Percentiles rank a stretch among this genome's conserved stretches.
These are phyloP conservation scores for Diachrysia chrysitis DNA, from an alignment of 2,888 invertebrate genomes.

Conservation along the genomic window DNA sequence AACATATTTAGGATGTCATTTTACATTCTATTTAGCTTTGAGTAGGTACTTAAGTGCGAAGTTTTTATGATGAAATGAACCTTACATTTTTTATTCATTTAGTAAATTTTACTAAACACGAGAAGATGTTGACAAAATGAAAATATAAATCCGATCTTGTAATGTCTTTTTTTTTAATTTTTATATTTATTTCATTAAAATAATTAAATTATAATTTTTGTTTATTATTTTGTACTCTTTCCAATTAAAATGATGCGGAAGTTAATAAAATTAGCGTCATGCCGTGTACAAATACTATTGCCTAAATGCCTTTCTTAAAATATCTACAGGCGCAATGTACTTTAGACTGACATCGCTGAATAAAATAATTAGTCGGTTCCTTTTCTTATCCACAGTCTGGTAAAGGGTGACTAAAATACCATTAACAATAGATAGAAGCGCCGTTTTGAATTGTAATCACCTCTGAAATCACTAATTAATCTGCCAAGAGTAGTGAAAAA, in stretches of 20 bases:
- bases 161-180: too few relatives aligned
- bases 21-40: constrained; percentile 1
- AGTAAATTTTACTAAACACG: too few relatives aligned
- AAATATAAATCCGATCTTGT: too few relatives aligned
- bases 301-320: too few relatives aligned
- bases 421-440: not conserved
- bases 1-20: constrained; percentile 21
- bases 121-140: too few relatives aligned
- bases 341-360: not conserved
- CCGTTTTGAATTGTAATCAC: not conserved
- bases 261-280: too few relatives aligned
- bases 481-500: not conserved
- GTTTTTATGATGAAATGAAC: not conserved
- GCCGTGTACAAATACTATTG: too few relatives aligned
- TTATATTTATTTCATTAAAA: too few relatives aligned
- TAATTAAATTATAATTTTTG: too few relatives aligned
- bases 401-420: not conserved
- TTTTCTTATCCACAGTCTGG: not conserved
- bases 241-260: too few relatives aligned
- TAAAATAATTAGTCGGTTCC: not conserved
- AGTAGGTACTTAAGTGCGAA: not conserved
- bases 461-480: not conserved
- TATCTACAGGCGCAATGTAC: not conserved
- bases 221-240: too few relatives aligned
- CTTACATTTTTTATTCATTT: too few relatives aligned